A percentile compares a stretch with the other conserved stretches of the same genome.
These are phyloP conservation scores for Lepidotrigona ventralis DNA, from an alignment of 1,140 invertebrate genomes.

Conservation along the genomic window DNA sequence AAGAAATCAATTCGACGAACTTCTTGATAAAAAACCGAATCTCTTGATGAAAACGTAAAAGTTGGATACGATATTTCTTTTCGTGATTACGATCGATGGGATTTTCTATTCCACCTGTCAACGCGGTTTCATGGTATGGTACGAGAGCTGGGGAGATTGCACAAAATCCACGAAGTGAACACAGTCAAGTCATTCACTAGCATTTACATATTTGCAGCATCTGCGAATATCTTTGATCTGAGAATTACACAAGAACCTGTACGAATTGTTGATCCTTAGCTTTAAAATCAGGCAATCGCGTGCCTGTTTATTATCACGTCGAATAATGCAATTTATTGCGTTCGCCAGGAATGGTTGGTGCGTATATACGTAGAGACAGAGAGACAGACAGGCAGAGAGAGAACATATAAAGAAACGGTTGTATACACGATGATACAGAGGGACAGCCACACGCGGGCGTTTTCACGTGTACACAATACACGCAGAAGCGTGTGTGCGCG, in stretches of 20 bases:
- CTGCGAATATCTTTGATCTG: background rate
- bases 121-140: too few relatives aligned
- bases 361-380: conserved; percentile 34
- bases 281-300: background rate
- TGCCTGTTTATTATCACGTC: conserved; percentile 62
- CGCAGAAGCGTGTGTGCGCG: background rate
- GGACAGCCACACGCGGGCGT: conserved; percentile 32
- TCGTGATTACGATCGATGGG: conserved; percentile 14
- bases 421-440: conserved; percentile 34
- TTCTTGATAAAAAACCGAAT: background rate
- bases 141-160: conserved; percentile 4
- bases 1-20: background rate
- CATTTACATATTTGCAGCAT: conserved; percentile 18
- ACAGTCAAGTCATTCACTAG: conserved; percentile 5
- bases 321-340: conserved; percentile 63
- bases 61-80: background rate
- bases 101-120: conserved; percentile 60
- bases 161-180: background rate
- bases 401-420: conserved; percentile 24
- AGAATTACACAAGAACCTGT: background rate
- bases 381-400: background rate
- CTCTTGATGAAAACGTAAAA: background rate
- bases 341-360: conserved; percentile 55
- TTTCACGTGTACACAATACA: conserved; percentile 45
- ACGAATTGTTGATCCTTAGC: conserved; percentile 14